A percentile compares a stretch with the other conserved stretches of the same genome.
phyloP scores from a whole-genome alignment of 2,113 vertebrate species.

The Oenanthe oenanthe region DNA sequence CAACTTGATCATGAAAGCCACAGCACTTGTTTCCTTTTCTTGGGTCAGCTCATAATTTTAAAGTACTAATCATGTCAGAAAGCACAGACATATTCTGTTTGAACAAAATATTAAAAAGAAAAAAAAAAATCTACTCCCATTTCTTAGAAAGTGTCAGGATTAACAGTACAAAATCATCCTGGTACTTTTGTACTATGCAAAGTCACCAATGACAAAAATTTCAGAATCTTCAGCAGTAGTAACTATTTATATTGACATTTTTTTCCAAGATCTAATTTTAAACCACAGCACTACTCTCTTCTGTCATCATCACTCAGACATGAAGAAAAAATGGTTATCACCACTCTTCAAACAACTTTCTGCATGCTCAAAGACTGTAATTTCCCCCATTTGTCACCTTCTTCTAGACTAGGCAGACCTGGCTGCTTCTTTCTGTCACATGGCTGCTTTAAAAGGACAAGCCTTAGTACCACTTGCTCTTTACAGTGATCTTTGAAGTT shows the following conservation, averaged over 20 bases:
- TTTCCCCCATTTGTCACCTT: not conserved
- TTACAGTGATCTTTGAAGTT: not conserved
- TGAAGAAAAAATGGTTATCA: not conserved
- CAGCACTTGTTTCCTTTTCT: not conserved
- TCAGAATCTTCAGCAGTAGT: not conserved
- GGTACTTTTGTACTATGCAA: not conserved
- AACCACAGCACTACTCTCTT: not conserved
- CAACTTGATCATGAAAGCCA: not conserved
- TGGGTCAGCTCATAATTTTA: not conserved
- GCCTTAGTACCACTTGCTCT: not conserved
- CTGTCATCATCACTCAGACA: not conserved
- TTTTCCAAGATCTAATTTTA: not conserved
- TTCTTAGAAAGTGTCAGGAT: not conserved
- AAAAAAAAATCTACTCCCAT: not conserved
- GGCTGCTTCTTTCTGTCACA: not conserved
- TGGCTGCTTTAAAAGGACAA: not conserved
- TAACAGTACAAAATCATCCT: not conserved
- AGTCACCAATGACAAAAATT: not conserved
- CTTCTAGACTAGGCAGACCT: not conserved
- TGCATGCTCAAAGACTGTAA: not conserved
- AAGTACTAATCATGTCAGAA: not conserved
- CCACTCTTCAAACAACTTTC: not conserved
- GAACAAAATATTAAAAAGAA: not conserved
- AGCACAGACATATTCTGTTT: not conserved
- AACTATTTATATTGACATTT: not conserved